A percentile compares a stretch with the other conserved stretches of the same genome.
These are phyloP conservation scores for Aspiorhynchus laticeps DNA, from an alignment of 2,113 vertebrate genomes.

Conservation along the genomic window DNA sequence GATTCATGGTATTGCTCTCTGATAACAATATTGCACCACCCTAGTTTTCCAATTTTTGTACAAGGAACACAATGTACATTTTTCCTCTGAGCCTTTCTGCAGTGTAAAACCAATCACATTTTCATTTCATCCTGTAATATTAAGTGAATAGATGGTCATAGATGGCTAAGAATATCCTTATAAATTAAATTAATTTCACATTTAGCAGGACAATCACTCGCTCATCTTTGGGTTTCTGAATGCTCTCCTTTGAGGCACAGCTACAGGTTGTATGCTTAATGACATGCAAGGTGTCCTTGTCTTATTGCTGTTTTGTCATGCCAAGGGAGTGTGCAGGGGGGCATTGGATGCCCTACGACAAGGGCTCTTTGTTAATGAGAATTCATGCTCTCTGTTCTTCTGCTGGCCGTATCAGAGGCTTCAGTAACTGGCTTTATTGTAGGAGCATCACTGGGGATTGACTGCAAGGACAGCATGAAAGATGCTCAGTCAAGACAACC, in stretches of 20 bases:
- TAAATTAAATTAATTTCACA: conserved; percentile 11
- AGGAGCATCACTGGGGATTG: not conserved
- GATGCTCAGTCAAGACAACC: not conserved
- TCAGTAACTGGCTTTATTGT: not conserved
- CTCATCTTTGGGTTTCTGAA: not conserved
- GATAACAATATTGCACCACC: not conserved
- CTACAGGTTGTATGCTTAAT: conserved; percentile 19
- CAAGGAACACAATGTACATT: not conserved
- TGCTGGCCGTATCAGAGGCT: conserved; percentile 5
- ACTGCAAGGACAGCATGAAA: not conserved
- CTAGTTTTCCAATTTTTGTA: not conserved
- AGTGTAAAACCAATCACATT: not conserved
- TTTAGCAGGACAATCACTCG: not conserved
- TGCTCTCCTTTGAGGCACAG: not conserved
- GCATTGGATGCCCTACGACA: not conserved
- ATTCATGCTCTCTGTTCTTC: conserved; percentile 4
- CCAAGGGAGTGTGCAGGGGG: not conserved
- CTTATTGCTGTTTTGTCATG: conserved; percentile 6
- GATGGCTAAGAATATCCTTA: not conserved
- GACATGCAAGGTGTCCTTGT: conserved; percentile 40
- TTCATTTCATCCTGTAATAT: not conserved
- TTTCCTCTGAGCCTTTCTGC: not conserved
- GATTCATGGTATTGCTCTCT: not conserved
- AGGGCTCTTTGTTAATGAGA: conserved; percentile 19
- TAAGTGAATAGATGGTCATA: not conserved